A percentile compares a stretch with the other conserved stretches of the same genome.
These are phyloP conservation scores for Saiga tatarica DNA, from an alignment of 2,113 vertebrate species.

Conservation along the genomic window DNA sequence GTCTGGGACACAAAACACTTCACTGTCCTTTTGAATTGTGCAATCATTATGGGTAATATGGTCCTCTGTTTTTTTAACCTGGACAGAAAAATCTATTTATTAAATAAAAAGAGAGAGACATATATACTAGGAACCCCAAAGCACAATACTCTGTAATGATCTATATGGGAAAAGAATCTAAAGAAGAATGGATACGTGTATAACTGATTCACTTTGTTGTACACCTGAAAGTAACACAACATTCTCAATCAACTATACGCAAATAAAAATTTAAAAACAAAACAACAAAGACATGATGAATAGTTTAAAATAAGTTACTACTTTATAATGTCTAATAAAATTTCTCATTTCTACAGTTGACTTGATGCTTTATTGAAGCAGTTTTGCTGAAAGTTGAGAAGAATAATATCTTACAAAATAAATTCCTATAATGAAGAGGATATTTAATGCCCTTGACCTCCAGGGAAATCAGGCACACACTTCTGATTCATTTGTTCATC, in stretches of 20 bases:
- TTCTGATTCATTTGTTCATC: background rate
- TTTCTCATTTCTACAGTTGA: background rate
- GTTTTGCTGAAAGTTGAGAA: background rate
- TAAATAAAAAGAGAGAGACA: background rate
- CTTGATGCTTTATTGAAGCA: background rate
- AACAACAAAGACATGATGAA: background rate
- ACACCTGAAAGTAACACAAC: background rate
- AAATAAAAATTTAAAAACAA: background rate
- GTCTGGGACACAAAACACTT: background rate
- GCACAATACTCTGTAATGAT: background rate
- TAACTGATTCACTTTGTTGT: background rate
- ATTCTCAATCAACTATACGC: background rate
- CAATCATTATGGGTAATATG: background rate
- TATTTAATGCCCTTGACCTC: background rate
- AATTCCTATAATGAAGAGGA: background rate
- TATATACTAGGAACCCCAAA: background rate
- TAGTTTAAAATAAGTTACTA: background rate
- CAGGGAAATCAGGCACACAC: background rate
- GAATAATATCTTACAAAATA: background rate
- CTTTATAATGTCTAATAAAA: background rate
- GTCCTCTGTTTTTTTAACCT: background rate
- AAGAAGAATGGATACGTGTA: background rate
- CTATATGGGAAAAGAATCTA: background rate
- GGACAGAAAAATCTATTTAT: constrained; percentile 7
- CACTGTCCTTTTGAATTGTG: background rate